Evolutionary conservation across 2,797 vertebrate genomes (phyloP), one percentile per base, ranked within the genome.

Genomic region (Lithobates pipiens): DNA sequence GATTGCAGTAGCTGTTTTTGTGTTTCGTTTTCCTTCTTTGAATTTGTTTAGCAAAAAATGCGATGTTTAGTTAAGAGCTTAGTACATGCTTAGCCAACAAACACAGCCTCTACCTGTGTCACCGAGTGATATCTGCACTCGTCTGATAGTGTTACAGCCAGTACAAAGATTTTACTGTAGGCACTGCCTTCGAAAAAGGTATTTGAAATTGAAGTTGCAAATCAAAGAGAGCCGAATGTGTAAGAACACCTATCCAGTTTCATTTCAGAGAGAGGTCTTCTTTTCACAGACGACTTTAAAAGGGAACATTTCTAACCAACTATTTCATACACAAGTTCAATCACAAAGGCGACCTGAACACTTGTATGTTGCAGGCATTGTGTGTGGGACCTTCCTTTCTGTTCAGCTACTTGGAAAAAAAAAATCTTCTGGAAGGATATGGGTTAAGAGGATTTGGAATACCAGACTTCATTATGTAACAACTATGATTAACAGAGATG

Each of bases 201-300:
- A 94, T 91, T 92, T 94, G 93, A 94, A 93, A 96, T 93, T 91
- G 91, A 92, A 95, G 92, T 90, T 92, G 93, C 91, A 90, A 95
- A 94, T 92, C 92, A 95, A 92, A 95, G 93, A 92, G 91, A 93
- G 88, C 89, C 82, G 88, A 91, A 93, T 92, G 89, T 90, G 90
- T 90, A 94, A 93, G 93, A 92, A 93, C 93, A 70, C 75, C 88
- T 93, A 93, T 94, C 93, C 89, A 75, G 89, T 95, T 96, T 93
- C 91, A 90, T 86, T 88, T 23, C 76, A 89, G 92, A 93, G 89
- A 93, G 90, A 89, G 71, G 83, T 77, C 4, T 44, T 83, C 89
- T 88, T 88, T 80, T 88, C 34, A 80, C 54, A 70, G n/a, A 74
- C 34, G 46, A 7, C 0, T 36, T 81, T 88, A 89, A 92, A 87